These are phyloP conservation scores for Indri indri DNA, from an alignment of 2,113 vertebrate species.

Conservation along the genomic window DNA sequence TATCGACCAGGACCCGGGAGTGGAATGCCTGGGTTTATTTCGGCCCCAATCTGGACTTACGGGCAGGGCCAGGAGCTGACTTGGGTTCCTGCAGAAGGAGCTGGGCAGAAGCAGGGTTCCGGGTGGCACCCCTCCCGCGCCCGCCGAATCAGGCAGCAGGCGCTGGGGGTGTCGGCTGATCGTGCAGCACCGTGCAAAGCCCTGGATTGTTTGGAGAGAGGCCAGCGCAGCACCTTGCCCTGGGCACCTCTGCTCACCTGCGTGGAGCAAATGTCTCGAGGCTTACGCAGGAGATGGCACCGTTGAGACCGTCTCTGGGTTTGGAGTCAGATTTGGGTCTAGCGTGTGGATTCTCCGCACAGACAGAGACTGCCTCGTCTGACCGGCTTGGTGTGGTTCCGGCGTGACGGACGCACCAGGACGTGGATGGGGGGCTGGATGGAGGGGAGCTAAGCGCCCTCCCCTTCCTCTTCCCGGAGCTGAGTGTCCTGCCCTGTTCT, in stretches of 20 bases:
- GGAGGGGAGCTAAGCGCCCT: too few relatives aligned
- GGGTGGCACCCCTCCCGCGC: neutral
- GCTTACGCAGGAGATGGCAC: neutral
- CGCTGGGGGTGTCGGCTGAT: neutral
- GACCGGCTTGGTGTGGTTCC: neutral
- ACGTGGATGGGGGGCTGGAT: too few relatives aligned
- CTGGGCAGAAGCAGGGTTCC: neutral
- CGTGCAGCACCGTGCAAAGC: accelerated
- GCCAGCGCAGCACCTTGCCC: neutral
- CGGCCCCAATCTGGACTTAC: neutral
- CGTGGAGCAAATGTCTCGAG: neutral
- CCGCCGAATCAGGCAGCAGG: too few relatives aligned
- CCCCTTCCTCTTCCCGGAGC: neutral
- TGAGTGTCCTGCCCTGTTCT: neutral
- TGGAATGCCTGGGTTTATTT: neutral
- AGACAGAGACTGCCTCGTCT: neutral
- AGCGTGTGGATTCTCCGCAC: neutral
- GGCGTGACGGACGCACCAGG: neutral
- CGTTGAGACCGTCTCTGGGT: neutral
- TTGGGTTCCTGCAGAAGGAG: neutral
- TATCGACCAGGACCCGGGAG: neutral
- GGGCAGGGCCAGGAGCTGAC: neutral
- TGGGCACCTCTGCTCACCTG: neutral
- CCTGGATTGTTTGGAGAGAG: neutral
- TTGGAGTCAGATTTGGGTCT: neutral